Base-by-base conservation (phyloP, 92 coral and sea anemone genomes). In the Bergia sp. region DNA sequence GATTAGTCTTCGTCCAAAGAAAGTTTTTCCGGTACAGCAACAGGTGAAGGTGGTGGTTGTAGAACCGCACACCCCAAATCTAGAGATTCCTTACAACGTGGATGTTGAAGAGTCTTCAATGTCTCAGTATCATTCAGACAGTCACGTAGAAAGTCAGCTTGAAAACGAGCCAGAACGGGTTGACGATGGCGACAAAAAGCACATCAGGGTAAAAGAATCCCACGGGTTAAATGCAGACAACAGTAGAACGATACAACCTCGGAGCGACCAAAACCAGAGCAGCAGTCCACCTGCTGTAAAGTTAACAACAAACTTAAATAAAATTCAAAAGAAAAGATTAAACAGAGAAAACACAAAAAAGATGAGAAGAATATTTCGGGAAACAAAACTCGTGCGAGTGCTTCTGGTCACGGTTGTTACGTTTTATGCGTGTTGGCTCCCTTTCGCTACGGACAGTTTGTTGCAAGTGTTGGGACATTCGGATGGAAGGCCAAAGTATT, bases 401-500 rank as follows among this genome's bases (percentile, higher is more conserved):
- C 90, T 94, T n/a, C 37, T 94, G 18, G 89, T 89, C 53, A 94
- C 97, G 2, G 94, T 94, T 4, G 78, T 94, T 6, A 80, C 91
- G 20, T 94, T 92, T 65, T 85, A 91, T 69, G 66, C 87, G 18
- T 94, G 97, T 58, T 94, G 97, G 97, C 85, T 90, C 73, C 97
- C 97, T 3, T 94, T 94, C 80, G 92, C 95, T 9, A 86, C 87
- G 71, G 92, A 90, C 13, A 86, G 95, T 42, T 89, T 92, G 67
- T 76, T 91, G 84, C 95, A 85, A 71, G 90, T 91, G 1, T 76
- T 91, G 8, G 95, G 97, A 1, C 86, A 92, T 86, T 79, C 88
- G 37, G 84, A 79, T n/a, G 42, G 85, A 80, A 89, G 97, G 73
- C 97, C 97, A 0, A 75, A 76, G 45, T 58, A 86, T 82, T 94